Evolutionary conservation across 2,113 vertebrate genomes (phyloP), one percentile per base, ranked within the genome.

Genomic region (Macquaria ambigua): DNA sequence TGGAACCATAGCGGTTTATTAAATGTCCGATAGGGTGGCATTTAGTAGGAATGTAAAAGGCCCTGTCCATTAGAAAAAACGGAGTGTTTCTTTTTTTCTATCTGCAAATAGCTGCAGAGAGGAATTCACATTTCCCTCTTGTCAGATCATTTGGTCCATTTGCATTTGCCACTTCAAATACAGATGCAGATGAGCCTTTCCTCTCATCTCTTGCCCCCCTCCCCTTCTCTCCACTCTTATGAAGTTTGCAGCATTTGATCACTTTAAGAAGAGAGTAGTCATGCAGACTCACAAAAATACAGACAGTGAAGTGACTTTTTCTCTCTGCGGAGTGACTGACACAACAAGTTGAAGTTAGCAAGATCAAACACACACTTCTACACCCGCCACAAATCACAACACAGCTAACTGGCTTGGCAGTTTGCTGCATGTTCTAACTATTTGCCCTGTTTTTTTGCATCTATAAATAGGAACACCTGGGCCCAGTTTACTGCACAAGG

Each of bases 131-230:
- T 94, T 90, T 94, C 90, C 91, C 79, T 92, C 90, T 93, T 83
- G 88, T 93, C 92, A 94, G 91, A 95, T 95, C 89, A 93, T 94
- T 95, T 95, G 93, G 91, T 82, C 91, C 92, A 94, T 94, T 95
- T 93, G 94, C 93, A 95, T 95, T 95, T 94, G 87, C 87, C 88
- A 89, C 91, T 87, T 92, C 90, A 92, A 93, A 92, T 89, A 87
- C 77, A 87, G 86, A 92, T 87, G 76, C 86, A 92, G 90, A 93
- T 92, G 89, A 93, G 91, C 88, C 72, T 86, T 86, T 90, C 88
- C 90, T 93, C 91, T 93, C 92, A 93, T 94, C 93, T 92, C 83
- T 73, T 67, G 0, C 79, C 74, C 80, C 69, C 69, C 89, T 55
- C 84, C 81, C 81, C 75, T 25, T 81, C 87, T 70, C 74, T 87